Evolutionary conservation across 2,797 vertebrate genomes (phyloP), one percentile per base, ranked within the genome.

Genomic region (Brachymystax lenok): DNA sequence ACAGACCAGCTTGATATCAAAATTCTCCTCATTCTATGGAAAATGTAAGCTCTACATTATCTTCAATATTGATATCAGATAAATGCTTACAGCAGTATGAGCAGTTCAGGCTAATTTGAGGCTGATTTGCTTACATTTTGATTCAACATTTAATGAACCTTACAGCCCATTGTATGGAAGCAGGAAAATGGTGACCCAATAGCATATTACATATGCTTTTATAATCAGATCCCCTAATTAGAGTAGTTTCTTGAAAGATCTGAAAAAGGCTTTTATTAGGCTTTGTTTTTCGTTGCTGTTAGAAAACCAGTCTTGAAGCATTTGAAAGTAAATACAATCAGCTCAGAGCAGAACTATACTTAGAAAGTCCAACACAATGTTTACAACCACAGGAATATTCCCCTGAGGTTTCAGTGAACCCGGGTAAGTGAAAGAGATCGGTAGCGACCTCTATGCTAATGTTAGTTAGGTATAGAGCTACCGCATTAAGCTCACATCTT

Each of bases 331-430:
- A 33, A 28, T 33, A 67, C 3, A 33, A 33, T 28, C 14, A 24
- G 19, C 59, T 28, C 24, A 16, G 24, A 66, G 27, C 24, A 66
- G 63, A 12, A 66, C 24, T 28, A 17, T 28, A 8, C 21, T 14
- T n/a, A 24, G 61, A 14, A 46, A 46, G 3, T 64, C 21, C 63
- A 27, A 14, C 14, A 27, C 51, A 51, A 52, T 30, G 50, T 33
- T 70, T 21, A 21, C 4, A 28, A 69, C 40, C 17, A 35, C 5
- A 35, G 67, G 27, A 72, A 54, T 28, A 69, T 59, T 56, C 13
- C 67, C 74, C 40, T 46, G 35, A 69, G 33, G 27, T 67, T 7
- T 59, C 56, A 59, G n/a, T 19, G 64, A 17, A 77, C 40, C n/a
- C 14, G 21, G 77, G 75, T 19, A 8, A 59, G n/a, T n/a, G 54